Base-by-base conservation (phyloP, 1,140 invertebrate genomes). In the Heterodera schachtii region DNA sequence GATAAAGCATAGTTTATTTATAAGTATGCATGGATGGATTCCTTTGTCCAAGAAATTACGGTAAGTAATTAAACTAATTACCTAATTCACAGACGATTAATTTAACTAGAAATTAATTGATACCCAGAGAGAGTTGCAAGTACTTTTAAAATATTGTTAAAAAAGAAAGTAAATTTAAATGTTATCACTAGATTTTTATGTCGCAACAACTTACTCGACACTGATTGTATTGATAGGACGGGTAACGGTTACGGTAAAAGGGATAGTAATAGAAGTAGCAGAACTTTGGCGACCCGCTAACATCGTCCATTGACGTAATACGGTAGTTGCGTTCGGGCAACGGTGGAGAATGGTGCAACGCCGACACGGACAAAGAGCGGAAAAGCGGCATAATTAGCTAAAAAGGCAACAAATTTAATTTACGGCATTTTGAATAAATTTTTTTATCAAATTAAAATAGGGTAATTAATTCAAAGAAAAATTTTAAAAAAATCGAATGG, bases 241-340 rank as follows among this genome's bases (percentile, higher is more conserved):
- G 77, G 47, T 78, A 78, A 31, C 70, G 70, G n/a, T 60, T 69
- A 19, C 77, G 77, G 47, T 78, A 78, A 46, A 49, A 69, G 13
- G 77, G 77, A 46, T 78, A 78, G 47, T 78, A 78, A 31, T 78
- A 78, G 16, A 78, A 52, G 47, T 78, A 78, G 47, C 47, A 70
- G 70, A 66, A 69, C 21, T 69, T 64, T 19, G 77, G 77, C 70
- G 64, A 16, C n/a, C 77, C 77, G 70, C 77, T 66, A 16, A 78
- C 64, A 69, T 78, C 77, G 47, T 78, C 77, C 64, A 78, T 13
- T 52, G 46, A 64, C 70, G 66, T 43, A 43, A 78, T 78, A 41
- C 21, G 44, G 47, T 78, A 78, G 70, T 52, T 78, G 19, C 70
- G 66, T 6, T 66, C 47, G 31, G 66, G 66, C 70, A 64, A 31